Percentiles rank a stretch among this genome's conserved stretches.
These are phyloP conservation scores for Mormyrus iriodes DNA, from an alignment of 2,113 vertebrate species.

Conservation along the genomic window DNA sequence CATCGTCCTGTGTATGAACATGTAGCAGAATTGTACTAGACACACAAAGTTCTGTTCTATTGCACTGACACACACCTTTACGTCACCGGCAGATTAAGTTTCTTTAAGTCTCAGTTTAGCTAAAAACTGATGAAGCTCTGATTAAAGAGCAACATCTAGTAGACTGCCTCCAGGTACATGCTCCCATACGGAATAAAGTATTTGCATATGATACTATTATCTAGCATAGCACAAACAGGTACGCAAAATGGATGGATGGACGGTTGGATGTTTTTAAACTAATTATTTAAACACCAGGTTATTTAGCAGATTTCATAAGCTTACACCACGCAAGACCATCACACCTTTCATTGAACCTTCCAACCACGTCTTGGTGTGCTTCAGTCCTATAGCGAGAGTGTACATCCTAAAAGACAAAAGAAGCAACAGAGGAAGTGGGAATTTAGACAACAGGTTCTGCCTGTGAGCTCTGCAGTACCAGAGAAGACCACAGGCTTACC, in stretches of 20 bases:
- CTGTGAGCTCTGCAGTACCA: not conserved
- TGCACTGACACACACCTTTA: not conserved
- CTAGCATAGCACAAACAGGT: not conserved
- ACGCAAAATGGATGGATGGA: not conserved
- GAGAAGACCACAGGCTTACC: conserved; percentile 54
- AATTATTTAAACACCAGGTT: not conserved
- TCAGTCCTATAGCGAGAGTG: conserved; percentile 93
- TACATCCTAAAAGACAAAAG: conserved; percentile 68
- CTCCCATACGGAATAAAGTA: not conserved
- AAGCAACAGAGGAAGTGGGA: not conserved
- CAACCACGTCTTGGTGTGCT: conserved; percentile 91
- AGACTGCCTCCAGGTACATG: not conserved
- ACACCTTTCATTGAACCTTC: conserved; percentile 92
- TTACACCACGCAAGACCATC: conserved; percentile 1
- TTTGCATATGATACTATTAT: not conserved
- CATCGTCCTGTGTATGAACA: not conserved
- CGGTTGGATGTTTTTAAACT: not conserved
- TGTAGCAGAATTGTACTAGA: not conserved
- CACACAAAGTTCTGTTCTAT: not conserved
- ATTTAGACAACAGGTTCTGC: not conserved
- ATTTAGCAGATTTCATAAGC: not conserved
- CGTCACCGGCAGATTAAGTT: not conserved
- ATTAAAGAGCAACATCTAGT: not conserved
- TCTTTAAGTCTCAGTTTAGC: no score
- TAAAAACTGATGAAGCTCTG: not conserved